Conservation (phyloP, 2,113 vertebrate genomes). For the Pao palembangensis region DNA sequence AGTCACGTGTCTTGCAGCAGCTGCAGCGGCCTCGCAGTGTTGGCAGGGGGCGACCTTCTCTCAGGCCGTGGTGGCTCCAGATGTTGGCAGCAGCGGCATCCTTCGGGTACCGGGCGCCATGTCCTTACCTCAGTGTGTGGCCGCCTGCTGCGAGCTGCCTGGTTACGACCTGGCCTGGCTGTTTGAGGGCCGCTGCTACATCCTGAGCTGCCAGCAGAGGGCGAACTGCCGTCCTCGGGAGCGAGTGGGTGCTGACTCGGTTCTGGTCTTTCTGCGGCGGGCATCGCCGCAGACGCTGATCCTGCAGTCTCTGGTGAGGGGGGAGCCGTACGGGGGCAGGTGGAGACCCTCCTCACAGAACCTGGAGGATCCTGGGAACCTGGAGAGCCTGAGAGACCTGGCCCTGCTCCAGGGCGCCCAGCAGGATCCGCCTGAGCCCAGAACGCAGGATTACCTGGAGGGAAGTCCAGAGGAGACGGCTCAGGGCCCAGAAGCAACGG, state of each 20-base stretch:
- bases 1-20: constrained; percentile 54
- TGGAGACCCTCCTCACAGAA: constrained; percentile 58
- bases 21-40: constrained; percentile 77
- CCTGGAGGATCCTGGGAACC: constrained; percentile 36
- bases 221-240: constrained; percentile 79
- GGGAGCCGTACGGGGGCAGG: constrained; percentile 67
- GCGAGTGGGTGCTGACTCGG: constrained; percentile 75
- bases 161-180: constrained; percentile 87
- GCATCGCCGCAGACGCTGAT: constrained; percentile 68
- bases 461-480: constrained; percentile 65
- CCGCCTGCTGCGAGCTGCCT: constrained; percentile 80
- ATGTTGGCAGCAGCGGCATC: constrained; percentile 76
- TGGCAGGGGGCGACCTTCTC: constrained; percentile 78
- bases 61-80: constrained; percentile 80
- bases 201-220: constrained; percentile 81
- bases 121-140: constrained; percentile 74
- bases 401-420: constrained; percentile 69
- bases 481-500: constrained; percentile 38
- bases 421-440: constrained; percentile 54
- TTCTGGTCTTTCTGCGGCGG: constrained; percentile 80
- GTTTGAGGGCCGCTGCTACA: constrained; percentile 83
- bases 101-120: constrained; percentile 76
- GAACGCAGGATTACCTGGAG: constrained; percentile 70
- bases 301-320: constrained; percentile 71
- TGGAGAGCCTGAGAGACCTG: constrained; percentile 78